phyloP scores from a whole-genome alignment of 2,113 vertebrate genomes.

The Numenius arquata region DNA sequence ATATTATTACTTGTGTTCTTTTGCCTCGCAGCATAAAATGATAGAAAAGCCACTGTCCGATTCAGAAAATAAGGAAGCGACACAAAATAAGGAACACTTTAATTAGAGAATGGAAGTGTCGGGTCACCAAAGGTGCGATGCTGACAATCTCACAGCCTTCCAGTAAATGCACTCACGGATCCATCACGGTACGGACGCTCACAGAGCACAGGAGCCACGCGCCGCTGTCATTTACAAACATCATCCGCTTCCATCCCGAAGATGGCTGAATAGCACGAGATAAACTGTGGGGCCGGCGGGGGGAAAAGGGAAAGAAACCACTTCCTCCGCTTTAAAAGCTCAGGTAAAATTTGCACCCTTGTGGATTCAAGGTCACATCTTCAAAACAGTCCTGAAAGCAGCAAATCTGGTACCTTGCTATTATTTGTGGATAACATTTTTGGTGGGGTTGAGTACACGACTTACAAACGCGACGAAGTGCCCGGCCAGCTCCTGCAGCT shows the following conservation, averaged over 20 bases:
- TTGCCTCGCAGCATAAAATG: neutral
- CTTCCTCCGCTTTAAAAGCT: neutral
- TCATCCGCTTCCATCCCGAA: neutral
- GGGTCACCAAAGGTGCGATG: neutral
- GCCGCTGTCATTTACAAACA: neutral
- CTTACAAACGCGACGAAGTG: neutral
- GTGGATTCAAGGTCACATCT: neutral
- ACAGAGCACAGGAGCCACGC: neutral
- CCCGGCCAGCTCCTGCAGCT: neutral
- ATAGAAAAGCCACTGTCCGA: neutral
- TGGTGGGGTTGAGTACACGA: neutral
- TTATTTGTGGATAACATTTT: neutral
- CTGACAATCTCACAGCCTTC: neutral
- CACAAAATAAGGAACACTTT: neutral
- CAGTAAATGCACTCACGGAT: neutral
- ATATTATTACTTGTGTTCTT: neutral
- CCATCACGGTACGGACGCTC: rapidly evolving
- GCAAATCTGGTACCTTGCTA: neutral
- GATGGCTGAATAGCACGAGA: neutral
- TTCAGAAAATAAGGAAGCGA: neutral
- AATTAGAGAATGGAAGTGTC: neutral
- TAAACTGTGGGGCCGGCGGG: neutral
- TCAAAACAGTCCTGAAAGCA: neutral
- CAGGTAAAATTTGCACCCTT: neutral
- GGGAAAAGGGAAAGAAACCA: neutral